phyloP scores from a whole-genome alignment of 1,140 invertebrate species.

The Tetramorium simillimum region DNA sequence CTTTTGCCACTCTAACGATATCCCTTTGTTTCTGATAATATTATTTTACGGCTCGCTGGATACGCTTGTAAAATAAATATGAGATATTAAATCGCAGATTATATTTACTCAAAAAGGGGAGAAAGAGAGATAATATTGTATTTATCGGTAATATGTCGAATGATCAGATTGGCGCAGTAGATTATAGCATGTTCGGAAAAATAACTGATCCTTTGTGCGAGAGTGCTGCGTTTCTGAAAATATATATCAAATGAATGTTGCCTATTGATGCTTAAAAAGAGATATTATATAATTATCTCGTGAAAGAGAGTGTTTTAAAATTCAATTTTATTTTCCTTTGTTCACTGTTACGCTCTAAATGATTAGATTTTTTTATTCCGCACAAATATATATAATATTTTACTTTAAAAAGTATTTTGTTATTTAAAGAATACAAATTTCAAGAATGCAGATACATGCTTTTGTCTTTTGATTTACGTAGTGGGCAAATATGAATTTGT shows the following conservation, averaged over 20 bases:
- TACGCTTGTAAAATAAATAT: conserved; percentile 34
- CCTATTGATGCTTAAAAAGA: background rate
- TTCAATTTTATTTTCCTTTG: background rate
- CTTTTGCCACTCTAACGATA: background rate
- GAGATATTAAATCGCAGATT: conserved; percentile 27
- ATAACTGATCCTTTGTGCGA: background rate
- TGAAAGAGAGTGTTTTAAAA: background rate
- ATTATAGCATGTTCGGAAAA: background rate
- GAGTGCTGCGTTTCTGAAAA: background rate
- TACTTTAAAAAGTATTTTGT: background rate
- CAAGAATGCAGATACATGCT: background rate
- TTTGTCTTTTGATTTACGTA: background rate
- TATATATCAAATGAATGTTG: background rate
- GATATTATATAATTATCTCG: background rate
- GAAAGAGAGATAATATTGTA: background rate
- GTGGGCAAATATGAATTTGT: background rate
- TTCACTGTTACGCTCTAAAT: background rate
- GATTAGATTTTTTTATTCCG: background rate
- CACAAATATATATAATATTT: background rate
- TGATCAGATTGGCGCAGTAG: background rate
- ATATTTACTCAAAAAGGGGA: conserved; percentile 9
- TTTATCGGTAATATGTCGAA: conserved; percentile 27
- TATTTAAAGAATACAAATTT: background rate
- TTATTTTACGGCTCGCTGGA: background rate
- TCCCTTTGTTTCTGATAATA: conserved; percentile 11